Conservation (phyloP, 2,797 vertebrate species). For the Phataginus tetradactyla region DNA sequence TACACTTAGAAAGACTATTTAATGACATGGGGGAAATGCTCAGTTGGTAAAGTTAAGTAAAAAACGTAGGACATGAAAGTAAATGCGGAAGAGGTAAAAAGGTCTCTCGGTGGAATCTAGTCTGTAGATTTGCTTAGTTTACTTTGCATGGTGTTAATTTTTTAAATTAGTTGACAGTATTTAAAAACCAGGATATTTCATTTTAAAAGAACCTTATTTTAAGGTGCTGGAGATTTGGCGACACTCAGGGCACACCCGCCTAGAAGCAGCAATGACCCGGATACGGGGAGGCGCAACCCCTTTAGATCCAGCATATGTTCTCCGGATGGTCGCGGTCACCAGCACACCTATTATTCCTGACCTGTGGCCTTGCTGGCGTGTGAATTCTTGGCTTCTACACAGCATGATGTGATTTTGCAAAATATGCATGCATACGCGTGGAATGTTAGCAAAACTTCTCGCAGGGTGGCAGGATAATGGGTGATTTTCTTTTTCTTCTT, state of each 20-base stretch:
- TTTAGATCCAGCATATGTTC: neutral
- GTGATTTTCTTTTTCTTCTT: constrained; percentile 40
- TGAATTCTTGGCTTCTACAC: neutral
- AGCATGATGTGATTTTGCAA: neutral
- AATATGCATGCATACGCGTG: neutral
- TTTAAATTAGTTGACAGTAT: neutral
- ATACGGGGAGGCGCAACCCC: accelerated
- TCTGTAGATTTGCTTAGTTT: neutral
- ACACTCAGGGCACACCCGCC: neutral
- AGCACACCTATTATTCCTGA: neutral
- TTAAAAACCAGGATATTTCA: neutral
- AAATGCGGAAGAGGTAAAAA: neutral
- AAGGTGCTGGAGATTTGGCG: neutral
- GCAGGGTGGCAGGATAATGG: neutral
- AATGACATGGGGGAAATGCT: neutral
- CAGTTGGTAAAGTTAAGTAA: neutral
- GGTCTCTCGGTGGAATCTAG: neutral
- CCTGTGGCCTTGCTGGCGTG: neutral
- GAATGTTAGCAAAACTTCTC: neutral
- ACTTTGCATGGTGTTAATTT: neutral
- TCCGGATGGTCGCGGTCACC: neutral
- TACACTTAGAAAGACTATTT: neutral
- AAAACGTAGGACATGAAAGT: neutral
- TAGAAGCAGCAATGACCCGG: neutral
- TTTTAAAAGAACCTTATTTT: neutral